Base-by-base conservation (phyloP, 1,140 invertebrate genomes). In the Drosophila truncata region DNA sequence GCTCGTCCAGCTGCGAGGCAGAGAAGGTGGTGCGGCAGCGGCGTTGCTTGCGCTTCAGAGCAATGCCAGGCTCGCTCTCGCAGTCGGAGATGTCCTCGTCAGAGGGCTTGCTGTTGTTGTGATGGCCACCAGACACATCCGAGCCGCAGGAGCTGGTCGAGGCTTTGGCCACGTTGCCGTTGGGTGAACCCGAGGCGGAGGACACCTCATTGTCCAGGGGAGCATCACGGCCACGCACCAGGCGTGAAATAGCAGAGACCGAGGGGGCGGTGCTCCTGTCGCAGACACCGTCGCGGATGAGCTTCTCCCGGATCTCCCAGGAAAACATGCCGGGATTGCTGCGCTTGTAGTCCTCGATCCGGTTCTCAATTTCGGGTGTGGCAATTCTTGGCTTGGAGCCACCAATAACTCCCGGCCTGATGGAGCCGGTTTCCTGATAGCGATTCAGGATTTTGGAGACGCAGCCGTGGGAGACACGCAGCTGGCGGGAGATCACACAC, bases 311-410 rank as follows among this genome's bases (percentile, higher is more conserved):
- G 50, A 98, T 98, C 94, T 98, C 97, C 96, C 97, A 98, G 37
- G 96, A 97, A 93, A 98, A 98, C 80, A 98, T 93, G 47, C 96
- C 96, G 0, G 97, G 97, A 93, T 98, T 98, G 80, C 96, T 96
- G 41, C 95, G 94, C 85, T 97, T 98, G 93, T 98, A 98, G 70
- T 97, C 95, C 78, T 98, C 97, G 72, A 98, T 98, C 75, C 96
- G 94, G 31, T 94, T 94, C 82, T 98, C 97, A 4, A 97, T 95
- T 78, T 97, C 96, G 0, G 96, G 96, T 0, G 96, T 96, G 11
- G 96, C 95, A 0, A 96, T 95, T 8, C 96, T 93, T 0, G 96
- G 96, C 87, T 97, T 97, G 27, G 95, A 95, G 4, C 96, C 96
- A 0, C 96, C 96, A 77, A 97, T 97, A 0, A 97, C 96, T 0